Conservation (phyloP, 2,888 invertebrate genomes). For the Caenorhabditis doughertyi region DNA sequence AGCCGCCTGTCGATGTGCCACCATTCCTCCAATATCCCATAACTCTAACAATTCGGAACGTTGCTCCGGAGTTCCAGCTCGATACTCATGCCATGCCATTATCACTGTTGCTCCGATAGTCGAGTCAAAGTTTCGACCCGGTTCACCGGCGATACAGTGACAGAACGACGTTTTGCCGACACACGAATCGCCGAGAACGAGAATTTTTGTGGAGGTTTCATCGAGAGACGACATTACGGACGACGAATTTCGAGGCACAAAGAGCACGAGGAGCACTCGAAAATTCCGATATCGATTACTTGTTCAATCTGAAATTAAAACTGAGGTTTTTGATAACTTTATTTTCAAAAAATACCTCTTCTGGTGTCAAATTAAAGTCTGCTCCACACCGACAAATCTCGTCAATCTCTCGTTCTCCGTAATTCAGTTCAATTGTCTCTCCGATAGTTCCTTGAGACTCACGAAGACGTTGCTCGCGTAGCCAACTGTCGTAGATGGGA, state of each 20-base stretch:
- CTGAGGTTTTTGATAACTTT: conserved; percentile 1
- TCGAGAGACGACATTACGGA: conserved; percentile 49
- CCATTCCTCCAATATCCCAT: conserved; percentile 94
- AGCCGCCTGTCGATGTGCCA: conserved; percentile 83
- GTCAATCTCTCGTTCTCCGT: conserved; percentile 58
- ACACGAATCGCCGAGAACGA: conserved; percentile 94
- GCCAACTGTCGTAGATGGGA: conserved; percentile 75
- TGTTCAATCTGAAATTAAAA: conserved; percentile 62
- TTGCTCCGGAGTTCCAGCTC: conserved; percentile 79
- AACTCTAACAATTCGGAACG: conserved; percentile 87
- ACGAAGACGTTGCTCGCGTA: conserved; percentile 78
- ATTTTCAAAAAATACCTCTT: conserved; percentile 49
- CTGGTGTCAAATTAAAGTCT: conserved; percentile 61
- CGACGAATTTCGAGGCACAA: conserved; percentile 75
- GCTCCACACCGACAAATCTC: conserved; percentile 75
- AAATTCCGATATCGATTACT: conserved; percentile 77
- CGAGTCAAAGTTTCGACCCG: conserved; percentile 85
- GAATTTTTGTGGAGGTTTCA: conserved; percentile 86
- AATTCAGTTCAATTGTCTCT: conserved; percentile 67
- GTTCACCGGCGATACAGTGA: conserved; percentile 72
- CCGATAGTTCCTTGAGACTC: conserved; percentile 74
- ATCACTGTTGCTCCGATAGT: conserved; percentile 92
- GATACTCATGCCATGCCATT: conserved; percentile 86
- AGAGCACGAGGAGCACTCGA: conserved; percentile 80
- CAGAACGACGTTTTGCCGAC: conserved; percentile 90